Conservation (phyloP, 2,113 vertebrate genomes). For the Neodontobutis hainanensis region DNA sequence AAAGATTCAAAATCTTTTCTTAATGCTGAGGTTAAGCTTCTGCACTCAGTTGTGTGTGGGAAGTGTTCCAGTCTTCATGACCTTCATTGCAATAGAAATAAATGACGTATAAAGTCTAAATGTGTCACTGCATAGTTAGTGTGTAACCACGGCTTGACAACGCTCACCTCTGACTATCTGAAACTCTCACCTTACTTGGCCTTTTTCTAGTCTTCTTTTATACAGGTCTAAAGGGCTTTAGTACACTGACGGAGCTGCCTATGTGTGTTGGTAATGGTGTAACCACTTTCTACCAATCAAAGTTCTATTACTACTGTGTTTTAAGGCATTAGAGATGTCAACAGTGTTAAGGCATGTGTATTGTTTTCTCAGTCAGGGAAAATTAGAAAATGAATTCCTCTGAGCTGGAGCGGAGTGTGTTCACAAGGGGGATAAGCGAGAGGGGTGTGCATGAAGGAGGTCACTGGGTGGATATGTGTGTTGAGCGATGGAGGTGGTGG, state of each 20-base stretch:
- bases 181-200: constrained; percentile 6
- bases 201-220: not conserved
- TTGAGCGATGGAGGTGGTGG: constrained; percentile 33
- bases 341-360: constrained; percentile 81
- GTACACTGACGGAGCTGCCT: constrained; percentile 34
- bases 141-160: constrained; percentile 53
- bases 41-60: constrained; percentile 26
- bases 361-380: constrained; percentile 83
- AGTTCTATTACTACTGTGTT: constrained; percentile 76
- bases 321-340: constrained; percentile 81
- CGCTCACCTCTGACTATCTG: constrained; percentile 8
- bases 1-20: too few relatives aligned
- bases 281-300: constrained; percentile 71
- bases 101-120: constrained; percentile 72
- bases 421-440: constrained; percentile 52
- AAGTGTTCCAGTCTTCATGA: constrained; percentile 11
- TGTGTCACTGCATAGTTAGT: constrained; percentile 64
- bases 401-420: constrained; percentile 86
- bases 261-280: constrained; percentile 58
- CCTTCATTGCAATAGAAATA: constrained; percentile 63
- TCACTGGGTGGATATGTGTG: constrained; percentile 67
- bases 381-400: constrained; percentile 83
- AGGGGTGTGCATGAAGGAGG: constrained; percentile 47
- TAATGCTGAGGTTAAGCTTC: not conserved
- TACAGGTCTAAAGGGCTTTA: constrained; percentile 17